Evolutionary conservation across 2,113 vertebrate species (phyloP).

Genomic region (Plecturocebus donacophilus): DNA sequence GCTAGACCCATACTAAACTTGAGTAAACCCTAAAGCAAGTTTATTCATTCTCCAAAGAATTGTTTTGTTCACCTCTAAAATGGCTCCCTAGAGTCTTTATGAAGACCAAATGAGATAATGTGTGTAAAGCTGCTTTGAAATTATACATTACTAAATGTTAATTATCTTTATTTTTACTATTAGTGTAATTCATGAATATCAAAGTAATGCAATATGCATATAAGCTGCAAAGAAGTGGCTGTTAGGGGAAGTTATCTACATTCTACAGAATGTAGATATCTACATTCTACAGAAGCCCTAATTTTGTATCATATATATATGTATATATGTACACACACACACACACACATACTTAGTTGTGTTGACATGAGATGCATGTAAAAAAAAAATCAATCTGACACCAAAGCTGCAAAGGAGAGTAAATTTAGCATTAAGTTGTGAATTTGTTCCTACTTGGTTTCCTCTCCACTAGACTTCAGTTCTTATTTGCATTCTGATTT

Average conservation of each 20-base stretch:
- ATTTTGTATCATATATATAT: neutral
- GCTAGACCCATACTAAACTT: neutral
- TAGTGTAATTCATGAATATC: neutral
- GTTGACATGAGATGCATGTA: conserved; percentile 46
- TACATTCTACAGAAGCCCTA: neutral
- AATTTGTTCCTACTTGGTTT: conserved; percentile 62
- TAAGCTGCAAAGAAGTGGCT: neutral
- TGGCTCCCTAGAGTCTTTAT: neutral
- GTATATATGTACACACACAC: accelerated
- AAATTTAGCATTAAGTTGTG: conserved; percentile 55
- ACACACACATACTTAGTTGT: neutral
- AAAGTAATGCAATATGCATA: neutral
- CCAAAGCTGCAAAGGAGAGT: conserved; percentile 32
- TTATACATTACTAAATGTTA: neutral
- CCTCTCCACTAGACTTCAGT: conserved; percentile 67
- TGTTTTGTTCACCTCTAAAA: neutral
- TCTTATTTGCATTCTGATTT: conserved; percentile 73
- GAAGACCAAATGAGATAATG: neutral
- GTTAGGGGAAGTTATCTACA: neutral
- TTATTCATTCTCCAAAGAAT: neutral
- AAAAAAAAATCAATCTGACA: conserved; percentile 38
- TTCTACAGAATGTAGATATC: conserved; percentile 19
- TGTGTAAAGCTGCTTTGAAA: neutral
- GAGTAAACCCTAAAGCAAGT: neutral
- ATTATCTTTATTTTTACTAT: neutral